Percentiles rank a stretch among this genome's conserved stretches.
phyloP scores from a whole-genome alignment of 1,140 invertebrate genomes.

The Habropoda laboriosa region DNA sequence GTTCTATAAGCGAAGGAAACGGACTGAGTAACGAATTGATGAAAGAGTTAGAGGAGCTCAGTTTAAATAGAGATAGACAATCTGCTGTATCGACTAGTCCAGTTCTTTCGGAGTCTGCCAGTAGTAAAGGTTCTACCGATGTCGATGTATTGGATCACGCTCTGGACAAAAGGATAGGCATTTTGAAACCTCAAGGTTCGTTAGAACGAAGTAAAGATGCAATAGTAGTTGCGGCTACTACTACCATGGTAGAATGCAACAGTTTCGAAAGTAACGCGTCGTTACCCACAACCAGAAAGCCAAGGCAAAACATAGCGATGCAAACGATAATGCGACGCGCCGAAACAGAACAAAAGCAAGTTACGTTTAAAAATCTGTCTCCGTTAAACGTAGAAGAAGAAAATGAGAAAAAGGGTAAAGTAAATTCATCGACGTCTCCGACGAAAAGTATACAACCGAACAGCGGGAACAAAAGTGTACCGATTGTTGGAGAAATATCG shows the following conservation, averaged over 20 bases:
- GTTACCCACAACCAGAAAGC: slow-evolving; percentile 71
- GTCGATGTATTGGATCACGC: slow-evolving; percentile 65
- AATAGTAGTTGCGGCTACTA: slow-evolving; percentile 42
- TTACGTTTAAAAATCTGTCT: slow-evolving; percentile 76
- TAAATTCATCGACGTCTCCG: not conserved
- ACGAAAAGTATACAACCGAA: not conserved
- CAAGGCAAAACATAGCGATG: slow-evolving; percentile 87
- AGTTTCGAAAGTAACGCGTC: slow-evolving; percentile 62
- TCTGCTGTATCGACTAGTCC: slow-evolving; percentile 68
- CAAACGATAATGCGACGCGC: slow-evolving; percentile 86
- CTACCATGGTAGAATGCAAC: no score
- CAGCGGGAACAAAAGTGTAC: slow-evolving; percentile 30
- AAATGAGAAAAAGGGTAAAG: slow-evolving; percentile 48
- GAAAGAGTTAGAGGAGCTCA: slow-evolving; percentile 78
- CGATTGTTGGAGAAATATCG: slow-evolving; percentile 25
- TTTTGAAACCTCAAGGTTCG: slow-evolving; percentile 87
- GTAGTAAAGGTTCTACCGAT: slow-evolving; percentile 74
- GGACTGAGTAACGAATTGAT: slow-evolving; percentile 77
- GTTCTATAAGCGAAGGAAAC: slow-evolving; percentile 62
- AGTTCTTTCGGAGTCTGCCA: slow-evolving; percentile 74
- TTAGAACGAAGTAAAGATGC: slow-evolving; percentile 84
- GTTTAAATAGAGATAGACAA: slow-evolving; percentile 73
- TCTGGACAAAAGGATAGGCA: slow-evolving; percentile 84
- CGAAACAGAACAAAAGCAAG: slow-evolving; percentile 77
- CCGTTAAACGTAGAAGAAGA: slow-evolving; percentile 70